These are phyloP conservation scores for Raja brachyura DNA, from an alignment of 2,113 vertebrate species.

Conservation along the genomic window DNA sequence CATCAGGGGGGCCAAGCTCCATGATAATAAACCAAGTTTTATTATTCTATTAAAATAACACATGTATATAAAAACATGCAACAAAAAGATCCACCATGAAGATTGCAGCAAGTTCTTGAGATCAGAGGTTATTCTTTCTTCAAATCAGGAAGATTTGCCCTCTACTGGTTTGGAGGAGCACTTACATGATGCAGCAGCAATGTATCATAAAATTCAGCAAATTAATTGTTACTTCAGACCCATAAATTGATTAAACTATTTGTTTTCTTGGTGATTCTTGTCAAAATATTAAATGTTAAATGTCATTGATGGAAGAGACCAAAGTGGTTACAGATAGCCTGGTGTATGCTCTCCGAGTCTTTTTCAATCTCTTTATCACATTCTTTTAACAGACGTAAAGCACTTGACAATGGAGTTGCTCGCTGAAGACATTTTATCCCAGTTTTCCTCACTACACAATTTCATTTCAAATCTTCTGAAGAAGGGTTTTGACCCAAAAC, in stretches of 20 bases:
- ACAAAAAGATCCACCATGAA: neutral
- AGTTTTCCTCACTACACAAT: too few species aligned
- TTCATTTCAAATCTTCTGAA: too few species aligned
- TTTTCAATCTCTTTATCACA: too few species aligned
- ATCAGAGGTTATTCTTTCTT: neutral
- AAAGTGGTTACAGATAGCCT: too few species aligned
- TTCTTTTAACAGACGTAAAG: too few species aligned
- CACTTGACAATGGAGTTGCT: too few species aligned
- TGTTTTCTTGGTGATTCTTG: neutral
- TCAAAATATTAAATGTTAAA: neutral
- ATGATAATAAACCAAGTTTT: neutral
- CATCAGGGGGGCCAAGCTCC: neutral
- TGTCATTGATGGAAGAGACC: too few species aligned
- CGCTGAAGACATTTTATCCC: too few species aligned
- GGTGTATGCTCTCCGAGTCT: too few species aligned
- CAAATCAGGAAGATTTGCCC: neutral
- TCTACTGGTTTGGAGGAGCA: neutral
- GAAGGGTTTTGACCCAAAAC: too few species aligned
- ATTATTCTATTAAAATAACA: neutral
- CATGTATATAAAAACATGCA: neutral
- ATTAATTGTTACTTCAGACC: neutral
- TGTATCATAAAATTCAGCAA: neutral
- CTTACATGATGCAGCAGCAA: neutral
- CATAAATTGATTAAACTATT: neutral
- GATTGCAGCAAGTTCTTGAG: neutral